Conservation (phyloP, 2,113 vertebrate species). For the Oreotrochilus melanogaster region DNA sequence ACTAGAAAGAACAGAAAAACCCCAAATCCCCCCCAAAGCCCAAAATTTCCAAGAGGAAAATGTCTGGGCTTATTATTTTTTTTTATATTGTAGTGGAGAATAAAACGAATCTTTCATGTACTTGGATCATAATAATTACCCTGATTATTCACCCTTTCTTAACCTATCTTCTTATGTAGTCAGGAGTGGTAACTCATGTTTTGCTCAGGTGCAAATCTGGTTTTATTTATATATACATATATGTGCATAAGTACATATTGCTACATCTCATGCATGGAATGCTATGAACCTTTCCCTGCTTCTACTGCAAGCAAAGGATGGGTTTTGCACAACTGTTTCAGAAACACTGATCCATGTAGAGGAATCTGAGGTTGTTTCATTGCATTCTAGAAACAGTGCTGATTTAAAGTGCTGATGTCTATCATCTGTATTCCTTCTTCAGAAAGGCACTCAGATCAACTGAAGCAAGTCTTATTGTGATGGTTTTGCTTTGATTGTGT, state of each 20-base stretch:
- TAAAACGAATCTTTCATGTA: background rate
- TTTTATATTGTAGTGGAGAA: constrained; percentile 9
- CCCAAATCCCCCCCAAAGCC: background rate
- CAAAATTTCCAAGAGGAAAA: background rate
- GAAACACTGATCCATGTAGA: background rate
- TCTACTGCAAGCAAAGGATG: background rate
- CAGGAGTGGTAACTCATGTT: background rate
- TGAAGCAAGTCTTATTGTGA: background rate
- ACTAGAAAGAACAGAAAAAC: constrained; percentile 15
- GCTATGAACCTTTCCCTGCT: background rate
- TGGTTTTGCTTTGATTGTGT: background rate
- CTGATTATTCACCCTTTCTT: constrained; percentile 3
- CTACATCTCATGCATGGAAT: background rate
- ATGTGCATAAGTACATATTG: background rate
- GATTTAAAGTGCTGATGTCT: background rate
- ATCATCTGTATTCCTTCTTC: background rate
- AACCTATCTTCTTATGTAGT: background rate
- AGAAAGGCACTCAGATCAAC: background rate
- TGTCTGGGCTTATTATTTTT: background rate
- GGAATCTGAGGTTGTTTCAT: background rate
- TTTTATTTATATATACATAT: background rate
- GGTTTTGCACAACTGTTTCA: background rate
- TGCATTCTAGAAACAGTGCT: background rate
- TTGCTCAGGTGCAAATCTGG: constrained; percentile 10
- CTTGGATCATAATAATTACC: background rate